Evolutionary conservation across 1,140 invertebrate species (phyloP).

Genomic region (Drosophila subobscura): DNA sequence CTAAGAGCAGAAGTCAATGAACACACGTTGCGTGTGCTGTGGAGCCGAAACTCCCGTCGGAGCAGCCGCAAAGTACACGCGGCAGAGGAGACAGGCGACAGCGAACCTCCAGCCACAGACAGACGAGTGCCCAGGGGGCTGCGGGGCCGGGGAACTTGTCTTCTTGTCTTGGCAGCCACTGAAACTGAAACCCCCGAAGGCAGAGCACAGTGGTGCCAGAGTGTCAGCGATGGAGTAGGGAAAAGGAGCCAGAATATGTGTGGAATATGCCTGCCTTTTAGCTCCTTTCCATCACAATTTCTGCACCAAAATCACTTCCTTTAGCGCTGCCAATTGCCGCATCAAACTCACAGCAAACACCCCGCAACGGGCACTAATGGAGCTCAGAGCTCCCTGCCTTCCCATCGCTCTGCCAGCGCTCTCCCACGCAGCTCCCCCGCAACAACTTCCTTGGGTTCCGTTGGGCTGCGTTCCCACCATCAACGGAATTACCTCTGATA

Average conservation of each 20-base stretch:
- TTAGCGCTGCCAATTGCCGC: no score
- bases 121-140: no score
- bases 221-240: neutral
- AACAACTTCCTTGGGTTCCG: no score
- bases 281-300: no score
- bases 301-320: no score
- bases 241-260: constrained; percentile 2
- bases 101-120: constrained; percentile 28
- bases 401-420: no score
- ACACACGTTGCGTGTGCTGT: constrained; percentile 78
- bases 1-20: constrained; percentile 70
- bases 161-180: constrained; percentile 41
- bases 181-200: constrained; percentile 64
- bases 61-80: constrained; percentile 58
- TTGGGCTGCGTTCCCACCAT: no score
- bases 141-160: constrained; percentile 68
- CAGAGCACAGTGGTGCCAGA: constrained; percentile 37
- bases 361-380: no score
- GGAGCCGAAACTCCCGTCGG: constrained; percentile 6
- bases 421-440: no score
- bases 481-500: no score
- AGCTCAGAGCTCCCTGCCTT: no score
- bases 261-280: neutral
- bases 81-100: constrained; percentile 33
- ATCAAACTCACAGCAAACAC: no score